phyloP scores from a whole-genome alignment of 2,113 vertebrate genomes.

The Monopterus albus region DNA sequence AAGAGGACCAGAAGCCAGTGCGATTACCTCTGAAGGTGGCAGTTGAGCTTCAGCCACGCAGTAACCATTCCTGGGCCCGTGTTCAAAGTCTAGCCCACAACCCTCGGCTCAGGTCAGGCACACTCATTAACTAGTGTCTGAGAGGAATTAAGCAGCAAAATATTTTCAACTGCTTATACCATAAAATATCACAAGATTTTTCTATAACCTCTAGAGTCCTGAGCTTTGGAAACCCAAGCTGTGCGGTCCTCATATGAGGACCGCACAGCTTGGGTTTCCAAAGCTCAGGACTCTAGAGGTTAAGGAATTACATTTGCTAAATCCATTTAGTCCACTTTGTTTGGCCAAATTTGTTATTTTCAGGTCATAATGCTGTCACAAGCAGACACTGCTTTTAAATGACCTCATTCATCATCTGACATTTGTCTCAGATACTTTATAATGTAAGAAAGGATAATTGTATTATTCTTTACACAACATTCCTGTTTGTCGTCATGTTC shows the following conservation, averaged over 20 bases:
- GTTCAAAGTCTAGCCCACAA: constrained; percentile 98
- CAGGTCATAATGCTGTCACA: background rate
- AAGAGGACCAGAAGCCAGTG: constrained; percentile 98
- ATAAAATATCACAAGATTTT: too few relatives aligned
- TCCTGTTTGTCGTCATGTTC: background rate
- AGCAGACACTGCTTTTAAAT: background rate
- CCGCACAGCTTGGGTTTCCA: too few relatives aligned
- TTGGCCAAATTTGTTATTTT: background rate
- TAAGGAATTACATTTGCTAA: too few relatives aligned
- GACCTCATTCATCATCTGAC: background rate
- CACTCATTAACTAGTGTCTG: background rate
- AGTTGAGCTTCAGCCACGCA: constrained; percentile 94
- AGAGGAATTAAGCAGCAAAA: background rate
- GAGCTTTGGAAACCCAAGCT: too few relatives aligned
- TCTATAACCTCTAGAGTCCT: too few relatives aligned
- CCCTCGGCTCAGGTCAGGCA: constrained; percentile 92
- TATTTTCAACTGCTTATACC: too few relatives aligned
- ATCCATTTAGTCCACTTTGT: background rate
- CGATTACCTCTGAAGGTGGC: constrained; percentile 94
- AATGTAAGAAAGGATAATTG: background rate
- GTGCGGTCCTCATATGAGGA: too few relatives aligned
- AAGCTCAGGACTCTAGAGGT: too few relatives aligned
- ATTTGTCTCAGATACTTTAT: background rate
- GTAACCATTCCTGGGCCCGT: constrained; percentile 94
- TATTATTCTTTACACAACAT: background rate